Evolutionary conservation across 2,113 vertebrate genomes (phyloP), one percentile per base, ranked within the genome.

Genomic region (Serinus canaria): DNA sequence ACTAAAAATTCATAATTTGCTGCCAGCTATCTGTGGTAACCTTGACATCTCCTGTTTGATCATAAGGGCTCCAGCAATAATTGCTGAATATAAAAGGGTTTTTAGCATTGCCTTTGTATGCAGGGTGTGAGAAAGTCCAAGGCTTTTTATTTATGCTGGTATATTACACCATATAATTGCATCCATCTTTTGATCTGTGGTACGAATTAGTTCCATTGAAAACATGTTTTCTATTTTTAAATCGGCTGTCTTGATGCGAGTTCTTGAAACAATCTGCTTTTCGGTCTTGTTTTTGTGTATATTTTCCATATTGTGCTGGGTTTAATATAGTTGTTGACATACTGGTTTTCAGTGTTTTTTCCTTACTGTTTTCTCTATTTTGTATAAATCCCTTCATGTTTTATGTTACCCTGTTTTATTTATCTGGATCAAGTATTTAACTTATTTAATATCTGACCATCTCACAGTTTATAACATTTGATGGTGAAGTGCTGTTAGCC

Each of bases 191-290:
- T 96, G 96, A 94, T 96, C 93, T 81, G 73, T 96, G 94, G 88
- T 94, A 95, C 93, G 93, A 97, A 94, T 94, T 97, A 93, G 88
- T 88, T 97, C 85, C 72, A 96, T 90, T 96, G 94, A 93, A 97
- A 96, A 95, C 93, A 91, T 95, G 68, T 93, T 97, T 97, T 97
- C 95, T 96, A 94, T 97, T 97, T 96, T 97, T 96, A 92, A 92
- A 52, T 95, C 3, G 3, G 63, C 84, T 74, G 84, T 94, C 93
- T 96, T 94, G 72, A 96, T 63, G 88, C 9, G 33, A 95, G 84
- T 76, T 93, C 82, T 91, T 95, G 82, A 96, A 96, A 80, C 82
- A 70, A 74, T 96, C 68, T 81, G 60, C 60, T 77, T 63, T 91
- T 89, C 62, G 72, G 68, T 53, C 73, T 83, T 94, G 85, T 70